phyloP scores from a whole-genome alignment of 1,140 invertebrate species.

The Phenacoccus solenopsis region DNA sequence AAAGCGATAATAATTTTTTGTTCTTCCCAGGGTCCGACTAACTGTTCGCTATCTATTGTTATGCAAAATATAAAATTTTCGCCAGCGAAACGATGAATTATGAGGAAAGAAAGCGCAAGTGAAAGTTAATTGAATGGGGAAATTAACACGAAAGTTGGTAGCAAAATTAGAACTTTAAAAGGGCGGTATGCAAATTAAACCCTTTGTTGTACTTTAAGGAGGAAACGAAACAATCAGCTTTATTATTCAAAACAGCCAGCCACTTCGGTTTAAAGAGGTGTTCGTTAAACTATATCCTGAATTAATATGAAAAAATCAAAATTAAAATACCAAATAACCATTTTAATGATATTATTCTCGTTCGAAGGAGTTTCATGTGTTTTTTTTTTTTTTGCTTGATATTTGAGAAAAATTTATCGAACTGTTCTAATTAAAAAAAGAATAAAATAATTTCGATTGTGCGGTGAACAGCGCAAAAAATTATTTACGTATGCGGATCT shows the following conservation, averaged over 20 bases:
- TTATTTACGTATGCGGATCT: too few relatives aligned
- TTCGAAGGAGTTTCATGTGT: too few relatives aligned
- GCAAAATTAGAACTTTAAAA: not conserved
- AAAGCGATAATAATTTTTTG: not conserved
- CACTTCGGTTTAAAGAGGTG: not conserved
- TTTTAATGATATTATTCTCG: not conserved
- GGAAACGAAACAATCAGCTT: not conserved
- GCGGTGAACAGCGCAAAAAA: too few relatives aligned
- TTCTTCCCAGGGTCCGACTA: not conserved
- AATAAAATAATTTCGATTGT: not conserved
- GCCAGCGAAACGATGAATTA: not conserved
- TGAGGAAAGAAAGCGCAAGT: not conserved
- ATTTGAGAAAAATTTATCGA: not conserved
- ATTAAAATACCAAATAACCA: not conserved
- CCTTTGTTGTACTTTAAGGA: not conserved
- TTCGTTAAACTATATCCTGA: not conserved
- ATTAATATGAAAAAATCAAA: not conserved
- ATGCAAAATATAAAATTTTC: not conserved
- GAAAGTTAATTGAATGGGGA: not conserved
- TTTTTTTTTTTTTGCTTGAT: not conserved
- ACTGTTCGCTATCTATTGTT: not conserved
- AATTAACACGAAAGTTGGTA: not conserved
- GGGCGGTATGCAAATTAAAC: not conserved
- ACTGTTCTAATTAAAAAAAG: too few relatives aligned
- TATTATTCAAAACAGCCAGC: not conserved